phyloP scores from a whole-genome alignment of 2,797 vertebrate genomes.

The Acanthopagrus latus region DNA sequence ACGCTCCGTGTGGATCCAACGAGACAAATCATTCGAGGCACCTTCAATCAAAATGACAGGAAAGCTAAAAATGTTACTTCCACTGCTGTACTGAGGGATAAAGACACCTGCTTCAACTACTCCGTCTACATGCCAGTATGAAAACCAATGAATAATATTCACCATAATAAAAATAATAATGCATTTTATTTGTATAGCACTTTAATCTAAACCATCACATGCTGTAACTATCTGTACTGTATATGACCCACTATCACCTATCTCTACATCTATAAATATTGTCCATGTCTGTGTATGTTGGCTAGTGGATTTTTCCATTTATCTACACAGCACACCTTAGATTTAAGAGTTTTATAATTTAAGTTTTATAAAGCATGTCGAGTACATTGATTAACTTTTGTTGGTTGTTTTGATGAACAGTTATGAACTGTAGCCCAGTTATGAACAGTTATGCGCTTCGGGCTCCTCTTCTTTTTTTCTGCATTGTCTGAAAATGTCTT shows the following conservation, averaged over 20 bases:
- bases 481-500: not conserved
- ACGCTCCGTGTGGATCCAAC: slow-evolving; percentile 80
- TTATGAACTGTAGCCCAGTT: not conserved
- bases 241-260: not conserved
- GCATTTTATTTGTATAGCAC: too few species aligned
- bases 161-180: too few species aligned
- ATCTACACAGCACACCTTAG: not conserved
- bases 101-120: slow-evolving; percentile 65
- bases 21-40: slow-evolving; percentile 75
- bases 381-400: not conserved
- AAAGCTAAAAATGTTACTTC: slow-evolving; percentile 37
- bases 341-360: not conserved
- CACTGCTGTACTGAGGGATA: slow-evolving; percentile 14
- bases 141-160: not conserved
- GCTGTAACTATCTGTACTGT: not conserved
- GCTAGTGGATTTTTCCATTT: not conserved
- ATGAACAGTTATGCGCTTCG: not conserved
- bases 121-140: slow-evolving; percentile 82
- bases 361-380: not conserved
- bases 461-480: not conserved
- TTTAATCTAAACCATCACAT: too few species aligned
- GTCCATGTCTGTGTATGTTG: not conserved
- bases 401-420: not conserved
- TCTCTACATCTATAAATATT: not conserved
- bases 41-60: slow-evolving; percentile 58